These are phyloP conservation scores for Psephotus haematonotus DNA, from an alignment of 2,113 vertebrate genomes.

Conservation along the genomic window DNA sequence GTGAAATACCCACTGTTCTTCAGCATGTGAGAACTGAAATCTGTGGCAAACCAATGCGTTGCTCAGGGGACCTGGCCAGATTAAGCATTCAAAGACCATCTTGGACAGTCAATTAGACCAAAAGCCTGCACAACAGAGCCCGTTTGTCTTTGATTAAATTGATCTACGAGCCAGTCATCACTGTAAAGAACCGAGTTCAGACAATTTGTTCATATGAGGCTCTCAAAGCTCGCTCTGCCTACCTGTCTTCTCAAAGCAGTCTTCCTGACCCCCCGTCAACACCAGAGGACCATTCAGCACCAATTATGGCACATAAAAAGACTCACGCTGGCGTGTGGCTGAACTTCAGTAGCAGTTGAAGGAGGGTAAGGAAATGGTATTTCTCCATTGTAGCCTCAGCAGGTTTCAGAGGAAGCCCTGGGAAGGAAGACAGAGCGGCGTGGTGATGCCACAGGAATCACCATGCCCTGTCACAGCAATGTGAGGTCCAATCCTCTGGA, in stretches of 20 bases:
- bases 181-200: neutral
- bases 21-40: neutral
- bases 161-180: neutral
- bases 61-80: neutral
- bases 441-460: accelerated
- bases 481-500: neutral
- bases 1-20: neutral
- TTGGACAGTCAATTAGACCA: neutral
- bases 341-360: neutral
- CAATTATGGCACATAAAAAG: neutral
- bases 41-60: neutral
- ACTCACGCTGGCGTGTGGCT: neutral
- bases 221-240: neutral
- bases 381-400: neutral
- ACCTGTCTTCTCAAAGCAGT: neutral
- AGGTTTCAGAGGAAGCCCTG: neutral
- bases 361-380: neutral
- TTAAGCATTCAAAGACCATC: neutral
- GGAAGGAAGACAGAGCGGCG: accelerated
- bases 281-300: neutral
- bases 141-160: neutral
- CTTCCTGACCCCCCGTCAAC: neutral
- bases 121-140: neutral
- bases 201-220: neutral
- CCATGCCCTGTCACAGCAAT: neutral